Conservation (phyloP, 2,113 vertebrate species). For the Paramormyrops kingsleyae region DNA sequence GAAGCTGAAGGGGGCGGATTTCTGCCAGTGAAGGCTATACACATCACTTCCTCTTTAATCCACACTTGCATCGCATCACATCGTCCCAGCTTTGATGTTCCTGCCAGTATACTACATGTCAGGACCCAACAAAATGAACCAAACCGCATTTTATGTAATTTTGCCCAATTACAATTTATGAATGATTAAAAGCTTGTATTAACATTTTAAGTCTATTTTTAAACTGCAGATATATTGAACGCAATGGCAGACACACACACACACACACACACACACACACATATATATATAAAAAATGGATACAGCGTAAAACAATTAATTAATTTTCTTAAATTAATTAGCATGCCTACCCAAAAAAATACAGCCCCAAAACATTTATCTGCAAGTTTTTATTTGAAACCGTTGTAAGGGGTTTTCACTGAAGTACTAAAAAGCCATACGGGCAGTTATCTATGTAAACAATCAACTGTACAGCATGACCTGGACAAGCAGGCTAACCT, state of each 20-base stretch:
- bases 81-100: not conserved
- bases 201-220: not conserved
- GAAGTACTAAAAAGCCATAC: not conserved
- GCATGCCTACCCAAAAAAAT: not conserved
- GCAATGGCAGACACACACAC: not conserved
- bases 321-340: not conserved
- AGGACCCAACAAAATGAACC: not conserved
- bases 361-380: not conserved
- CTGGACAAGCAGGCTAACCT: not conserved
- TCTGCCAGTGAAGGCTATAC: not conserved
- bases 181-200: too few species aligned
- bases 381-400: not conserved
- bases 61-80: not conserved
- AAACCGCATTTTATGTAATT: not conserved
- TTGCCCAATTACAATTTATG: not conserved
- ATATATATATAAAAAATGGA: too few species aligned
- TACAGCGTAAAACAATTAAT: not conserved
- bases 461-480: not conserved
- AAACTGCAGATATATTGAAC: not conserved
- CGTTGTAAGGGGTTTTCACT: not conserved
- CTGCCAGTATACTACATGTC: not conserved
- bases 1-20: too few species aligned
- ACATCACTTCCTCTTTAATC: not conserved
- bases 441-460: not conserved
- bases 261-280: too few species aligned